These are phyloP conservation scores for Fregetta grallaria DNA, from an alignment of 2,113 vertebrate species.

Conservation along the genomic window DNA sequence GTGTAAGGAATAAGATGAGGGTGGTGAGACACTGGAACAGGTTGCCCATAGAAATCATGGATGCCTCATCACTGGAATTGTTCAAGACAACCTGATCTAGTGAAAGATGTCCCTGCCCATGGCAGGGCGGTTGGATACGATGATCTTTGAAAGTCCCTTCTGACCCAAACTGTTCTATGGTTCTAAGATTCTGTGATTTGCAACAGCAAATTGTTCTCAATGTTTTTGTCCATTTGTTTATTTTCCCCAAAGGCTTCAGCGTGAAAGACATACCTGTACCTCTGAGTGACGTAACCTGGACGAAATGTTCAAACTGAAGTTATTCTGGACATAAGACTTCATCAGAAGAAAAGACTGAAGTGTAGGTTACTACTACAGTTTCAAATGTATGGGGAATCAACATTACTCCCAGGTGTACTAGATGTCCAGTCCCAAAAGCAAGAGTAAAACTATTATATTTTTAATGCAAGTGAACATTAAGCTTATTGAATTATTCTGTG, in stretches of 20 bases:
- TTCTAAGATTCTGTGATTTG: neutral
- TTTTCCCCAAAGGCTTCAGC: neutral
- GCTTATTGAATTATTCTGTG: neutral
- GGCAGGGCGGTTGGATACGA: accelerated
- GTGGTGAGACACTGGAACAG: neutral
- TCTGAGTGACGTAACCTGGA: neutral
- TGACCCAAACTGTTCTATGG: accelerated
- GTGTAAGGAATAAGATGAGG: neutral
- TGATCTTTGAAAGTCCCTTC: neutral
- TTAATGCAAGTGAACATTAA: neutral
- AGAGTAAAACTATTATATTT: neutral
- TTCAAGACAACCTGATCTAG: neutral
- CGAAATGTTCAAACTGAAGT: neutral
- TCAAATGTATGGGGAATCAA: neutral
- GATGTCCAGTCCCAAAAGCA: neutral
- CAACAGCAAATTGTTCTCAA: neutral
- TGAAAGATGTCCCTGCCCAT: neutral
- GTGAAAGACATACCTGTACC: neutral
- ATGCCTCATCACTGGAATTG: accelerated
- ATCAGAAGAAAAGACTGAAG: neutral
- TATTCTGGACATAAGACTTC: neutral
- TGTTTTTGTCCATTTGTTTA: neutral
- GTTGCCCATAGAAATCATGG: neutral
- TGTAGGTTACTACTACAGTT: neutral
- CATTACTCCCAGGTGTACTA: accelerated